Conservation (phyloP, 2,113 vertebrate genomes). For the Rhea pennata region DNA sequence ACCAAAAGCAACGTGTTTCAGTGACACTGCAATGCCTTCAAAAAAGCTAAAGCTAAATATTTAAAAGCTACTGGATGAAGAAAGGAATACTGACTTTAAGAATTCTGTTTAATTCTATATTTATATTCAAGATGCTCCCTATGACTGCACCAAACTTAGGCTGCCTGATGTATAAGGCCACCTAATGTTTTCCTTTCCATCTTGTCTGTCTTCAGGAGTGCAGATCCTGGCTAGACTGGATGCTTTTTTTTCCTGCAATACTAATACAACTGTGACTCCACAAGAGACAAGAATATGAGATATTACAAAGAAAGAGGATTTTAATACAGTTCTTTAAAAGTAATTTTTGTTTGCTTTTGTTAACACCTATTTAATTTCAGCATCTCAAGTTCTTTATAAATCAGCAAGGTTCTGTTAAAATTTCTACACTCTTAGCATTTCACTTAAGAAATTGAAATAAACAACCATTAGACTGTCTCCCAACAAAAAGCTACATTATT, state of each 20-base stretch:
- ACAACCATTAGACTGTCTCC: background rate
- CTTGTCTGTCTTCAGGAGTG: background rate
- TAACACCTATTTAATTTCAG: background rate
- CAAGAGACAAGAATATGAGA: background rate
- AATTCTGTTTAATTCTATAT: background rate
- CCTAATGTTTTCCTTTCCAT: background rate
- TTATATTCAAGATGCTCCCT: background rate
- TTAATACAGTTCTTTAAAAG: background rate
- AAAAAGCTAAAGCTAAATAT: background rate
- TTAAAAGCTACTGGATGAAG: background rate
- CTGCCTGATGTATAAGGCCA: background rate
- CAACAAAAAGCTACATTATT: background rate
- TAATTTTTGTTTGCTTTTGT: background rate
- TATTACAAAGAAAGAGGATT: background rate
- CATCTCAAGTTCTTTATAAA: background rate
- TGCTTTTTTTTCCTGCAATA: background rate
- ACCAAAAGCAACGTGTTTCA: background rate
- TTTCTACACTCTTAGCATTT: background rate
- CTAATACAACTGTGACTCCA: background rate
- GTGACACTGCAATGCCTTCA: background rate
- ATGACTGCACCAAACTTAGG: background rate
- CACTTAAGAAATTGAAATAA: background rate
- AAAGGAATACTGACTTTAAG: background rate
- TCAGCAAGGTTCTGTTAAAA: background rate
- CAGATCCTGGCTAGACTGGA: background rate